Base-by-base conservation (phyloP, 2,888 invertebrate species). In the Rugalucina vietnamica region DNA sequence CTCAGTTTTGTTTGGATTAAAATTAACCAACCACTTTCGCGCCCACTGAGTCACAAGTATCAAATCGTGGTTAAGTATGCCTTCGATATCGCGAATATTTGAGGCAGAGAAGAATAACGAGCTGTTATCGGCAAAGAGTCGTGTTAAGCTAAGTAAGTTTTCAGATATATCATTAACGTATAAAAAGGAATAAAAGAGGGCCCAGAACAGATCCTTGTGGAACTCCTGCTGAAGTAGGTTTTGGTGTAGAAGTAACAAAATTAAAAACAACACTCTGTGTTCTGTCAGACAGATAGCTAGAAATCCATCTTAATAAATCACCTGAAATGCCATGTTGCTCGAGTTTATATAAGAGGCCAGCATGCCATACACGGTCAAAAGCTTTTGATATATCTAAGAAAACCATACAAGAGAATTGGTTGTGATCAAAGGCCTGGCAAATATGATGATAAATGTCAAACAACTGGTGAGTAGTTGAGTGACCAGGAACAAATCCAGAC, bases 311-410 rank as follows among this genome's bases (percentile, higher is more conserved):
- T 39, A 43, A 43, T 1, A 39, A 4, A 5, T 71, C 29, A 3
- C 29, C 27, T 2, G 37, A 18, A 21, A 71, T 71, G 39, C 43
- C 71, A 71, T 39, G 12, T 71, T 71, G 21, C 1, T 39, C 12
- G 21, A 71, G 14, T 71, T 71, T 71, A 29, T 21, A 39, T 2
- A 71, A 4, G 27, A 71, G 29, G 1, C 71, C 71, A 12, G 1
- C 39, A 39, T 71, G 71, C 71, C 71, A 71, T 14, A 71, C 71
- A 1, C 71, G 24, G 71, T 71, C 71, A 71, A 71, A 71, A 32
- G 65, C 65, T 65, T 65, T 34, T 1, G 65, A 65, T 8, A 71
- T 39, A 18, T 71, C 71, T 24, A 21, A 71, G 39, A 71, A 71
- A 39, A 39, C 71, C 24, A 36, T 34, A 43, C 71, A 71, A 3